Evolutionary conservation across 2,113 vertebrate genomes (phyloP).

Genomic region (Austrofundulus limnaeus): DNA sequence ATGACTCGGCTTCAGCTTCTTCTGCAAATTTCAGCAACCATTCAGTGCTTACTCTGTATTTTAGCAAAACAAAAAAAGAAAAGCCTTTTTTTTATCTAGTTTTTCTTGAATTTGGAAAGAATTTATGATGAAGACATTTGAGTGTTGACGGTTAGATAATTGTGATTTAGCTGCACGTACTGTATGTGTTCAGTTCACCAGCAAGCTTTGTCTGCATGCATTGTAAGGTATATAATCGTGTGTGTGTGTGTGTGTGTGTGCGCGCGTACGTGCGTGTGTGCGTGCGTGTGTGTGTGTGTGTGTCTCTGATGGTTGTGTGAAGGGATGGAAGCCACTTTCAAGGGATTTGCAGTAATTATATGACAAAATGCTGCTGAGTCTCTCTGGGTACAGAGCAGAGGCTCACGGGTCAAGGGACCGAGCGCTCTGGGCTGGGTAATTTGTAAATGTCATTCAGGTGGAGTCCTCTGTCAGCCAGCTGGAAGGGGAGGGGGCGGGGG

Average conservation of each 20-base stretch:
- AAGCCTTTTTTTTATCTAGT: too few relatives aligned
- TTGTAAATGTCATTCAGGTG: slow-evolving; percentile 99
- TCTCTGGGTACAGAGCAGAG: slow-evolving; percentile 94
- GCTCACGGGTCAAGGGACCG: slow-evolving; percentile 94
- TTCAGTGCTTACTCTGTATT: too few relatives aligned
- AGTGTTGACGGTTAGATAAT: too few relatives aligned
- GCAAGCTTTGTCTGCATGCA: too few relatives aligned
- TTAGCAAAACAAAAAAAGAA: too few relatives aligned
- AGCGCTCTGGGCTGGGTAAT: slow-evolving; percentile 97
- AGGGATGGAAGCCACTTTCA: slow-evolving; percentile 86
- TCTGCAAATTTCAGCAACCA: too few relatives aligned
- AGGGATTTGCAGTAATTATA: slow-evolving; percentile 99
- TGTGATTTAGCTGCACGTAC: too few relatives aligned
- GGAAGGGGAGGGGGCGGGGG: slow-evolving; percentile 24
- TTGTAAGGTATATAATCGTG: too few relatives aligned
- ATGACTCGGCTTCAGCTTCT: too few relatives aligned
- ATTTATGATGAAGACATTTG: too few relatives aligned
- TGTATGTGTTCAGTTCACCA: neutral
- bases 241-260: slow-evolving; percentile 32
- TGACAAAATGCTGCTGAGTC: slow-evolving; percentile 98
- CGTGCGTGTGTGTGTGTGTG: neutral
- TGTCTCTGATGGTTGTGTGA: neutral
- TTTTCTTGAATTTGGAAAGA: too few relatives aligned
- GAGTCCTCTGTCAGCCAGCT: slow-evolving; percentile 82
- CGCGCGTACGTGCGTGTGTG: too few relatives aligned